These are phyloP conservation scores for Leucophora obtusa DNA, from an alignment of 2,888 invertebrate species.

Conservation along the genomic window DNA sequence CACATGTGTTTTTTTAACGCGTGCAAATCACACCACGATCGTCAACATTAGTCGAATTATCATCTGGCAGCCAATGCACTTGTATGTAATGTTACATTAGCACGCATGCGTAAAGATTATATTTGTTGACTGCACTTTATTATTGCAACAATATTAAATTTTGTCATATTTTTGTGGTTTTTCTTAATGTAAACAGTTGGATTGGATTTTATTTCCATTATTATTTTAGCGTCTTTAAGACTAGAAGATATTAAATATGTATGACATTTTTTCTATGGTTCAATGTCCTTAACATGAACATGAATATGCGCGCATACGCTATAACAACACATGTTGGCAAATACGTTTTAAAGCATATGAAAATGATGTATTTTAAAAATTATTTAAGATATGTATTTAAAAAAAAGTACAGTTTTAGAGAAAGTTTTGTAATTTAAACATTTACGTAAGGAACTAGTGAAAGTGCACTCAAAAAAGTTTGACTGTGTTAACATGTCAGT, in stretches of 20 bases:
- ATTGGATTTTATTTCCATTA: slow-evolving; percentile 30
- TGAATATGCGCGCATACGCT: slow-evolving; percentile 1
- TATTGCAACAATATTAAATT: not conserved
- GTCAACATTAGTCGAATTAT: not conserved
- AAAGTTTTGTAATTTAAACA: not conserved
- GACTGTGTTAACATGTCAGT: no score
- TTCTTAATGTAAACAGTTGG: slow-evolving; percentile 51
- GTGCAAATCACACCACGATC: slow-evolving; percentile 43
- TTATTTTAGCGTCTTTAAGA: not conserved
- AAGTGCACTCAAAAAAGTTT: no score
- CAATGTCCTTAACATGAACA: slow-evolving; percentile 49
- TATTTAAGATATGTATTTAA: not conserved
- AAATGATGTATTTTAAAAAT: slow-evolving; percentile 1
- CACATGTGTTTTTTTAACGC: slow-evolving; percentile 52
- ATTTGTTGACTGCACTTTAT: slow-evolving; percentile 6
- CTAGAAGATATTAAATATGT: slow-evolving; percentile 33
- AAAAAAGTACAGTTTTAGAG: not conserved
- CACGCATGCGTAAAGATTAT: slow-evolving; percentile 54
- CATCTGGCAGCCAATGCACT: slow-evolving; percentile 3
- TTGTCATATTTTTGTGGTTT: slow-evolving; percentile 47
- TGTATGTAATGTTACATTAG: slow-evolving; percentile 21
- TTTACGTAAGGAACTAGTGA: not conserved
- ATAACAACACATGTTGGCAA: slow-evolving; percentile 22
- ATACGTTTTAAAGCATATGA: not conserved
- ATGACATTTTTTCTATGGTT: slow-evolving; percentile 36